Evolutionary conservation across 2,888 invertebrate species (phyloP), one percentile per base, ranked within the genome.

Genomic region (Apotomis betuletana): DNA sequence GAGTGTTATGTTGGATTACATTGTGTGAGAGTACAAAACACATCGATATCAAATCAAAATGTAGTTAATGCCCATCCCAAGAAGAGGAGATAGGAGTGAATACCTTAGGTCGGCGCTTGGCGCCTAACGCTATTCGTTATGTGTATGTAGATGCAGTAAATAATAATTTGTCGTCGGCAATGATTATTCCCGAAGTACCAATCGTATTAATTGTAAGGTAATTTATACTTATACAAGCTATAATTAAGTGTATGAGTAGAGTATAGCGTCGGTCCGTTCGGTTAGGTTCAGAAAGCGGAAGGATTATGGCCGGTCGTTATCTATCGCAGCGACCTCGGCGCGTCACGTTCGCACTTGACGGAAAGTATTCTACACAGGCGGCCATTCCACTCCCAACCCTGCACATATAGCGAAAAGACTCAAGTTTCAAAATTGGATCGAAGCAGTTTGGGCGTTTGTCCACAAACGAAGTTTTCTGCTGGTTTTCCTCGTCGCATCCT

Each of bases 1-100:
- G 78, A 91, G 93, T 89, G 58, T 10, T 49, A 9, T 10, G 9
- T 9, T 54, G 2, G 27, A 27, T 27, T 27, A 2, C 27, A 27
- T 27, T 27, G 27, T 1, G 27, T 27, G 27, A 27, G 27, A 27
- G 27, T 27, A 27, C 27, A 27, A 27, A 27, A 27, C 27, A 27
- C 27, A 2, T 27, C 27, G 27, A 27, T 2, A 27, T 27, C 27
- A 27, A 27, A 27, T 27, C 27, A 27, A 27, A 27, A 27, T 27
- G 15, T 15, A 15, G 15, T 15, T 15, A 15, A 15, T 15, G 15
- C 15, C 15, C 15, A 15, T 15, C 15, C 15, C 15, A 15, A 15
- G 15, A 15, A 15, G 15, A 15, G 15, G 15, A 15, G 15, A 15
- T 15, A 15, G 15, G 15, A 15, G 15, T 15, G 15, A 15, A 15